These are phyloP conservation scores for Hypanus sabinus DNA, from an alignment of 2,113 vertebrate species.

Conservation along the genomic window DNA sequence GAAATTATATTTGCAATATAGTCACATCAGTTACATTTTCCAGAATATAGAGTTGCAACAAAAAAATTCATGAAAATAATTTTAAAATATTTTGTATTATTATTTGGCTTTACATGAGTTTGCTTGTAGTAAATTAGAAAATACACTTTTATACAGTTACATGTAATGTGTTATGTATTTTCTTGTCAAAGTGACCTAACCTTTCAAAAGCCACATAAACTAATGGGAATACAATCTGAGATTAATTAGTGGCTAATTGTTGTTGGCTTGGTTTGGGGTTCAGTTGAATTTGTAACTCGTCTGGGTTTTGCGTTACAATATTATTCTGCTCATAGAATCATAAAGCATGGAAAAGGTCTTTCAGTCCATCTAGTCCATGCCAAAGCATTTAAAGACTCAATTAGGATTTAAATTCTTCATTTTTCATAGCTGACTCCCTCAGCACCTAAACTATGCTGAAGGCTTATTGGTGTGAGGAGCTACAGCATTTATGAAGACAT, in stretches of 20 bases:
- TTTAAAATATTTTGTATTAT: not conserved
- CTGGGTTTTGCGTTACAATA: not conserved
- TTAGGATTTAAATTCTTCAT: not conserved
- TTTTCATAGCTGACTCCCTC: not conserved
- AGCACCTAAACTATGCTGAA: not conserved
- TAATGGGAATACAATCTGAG: not conserved
- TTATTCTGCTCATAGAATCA: not conserved
- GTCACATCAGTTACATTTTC: not conserved
- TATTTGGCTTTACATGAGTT: not conserved
- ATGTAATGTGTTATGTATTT: not conserved
- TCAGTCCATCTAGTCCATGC: no score
- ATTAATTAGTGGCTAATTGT: not conserved
- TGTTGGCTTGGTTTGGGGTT: not conserved
- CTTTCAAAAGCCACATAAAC: not conserved
- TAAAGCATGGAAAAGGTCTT: no score
- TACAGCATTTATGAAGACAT: not conserved
- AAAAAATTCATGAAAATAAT: not conserved
- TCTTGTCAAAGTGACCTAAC: not conserved
- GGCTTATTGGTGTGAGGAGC: not conserved
- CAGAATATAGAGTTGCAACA: not conserved
- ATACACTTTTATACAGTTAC: not conserved
- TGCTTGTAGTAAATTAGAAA: not conserved
- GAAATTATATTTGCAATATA: not conserved
- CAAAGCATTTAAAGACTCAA: not conserved
- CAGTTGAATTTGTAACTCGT: not conserved